Evolutionary conservation across 2,888 invertebrate species (phyloP).

Genomic region (Rhingia campestris): DNA sequence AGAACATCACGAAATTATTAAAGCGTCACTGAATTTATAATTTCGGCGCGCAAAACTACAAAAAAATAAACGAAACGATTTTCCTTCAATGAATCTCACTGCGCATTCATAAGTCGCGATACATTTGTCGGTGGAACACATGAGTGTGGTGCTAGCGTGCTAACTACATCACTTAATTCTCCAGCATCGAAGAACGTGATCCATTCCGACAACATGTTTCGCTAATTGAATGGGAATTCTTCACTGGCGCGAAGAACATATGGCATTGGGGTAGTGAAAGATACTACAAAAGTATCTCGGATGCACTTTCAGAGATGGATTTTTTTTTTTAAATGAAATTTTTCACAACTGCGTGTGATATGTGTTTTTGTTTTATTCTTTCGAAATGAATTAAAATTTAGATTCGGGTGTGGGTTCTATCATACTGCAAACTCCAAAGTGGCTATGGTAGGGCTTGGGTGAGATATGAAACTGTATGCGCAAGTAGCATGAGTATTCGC

Average conservation of each 20-base stretch:
- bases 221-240: constrained; percentile 73
- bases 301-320: constrained; percentile 27
- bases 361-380: not conserved
- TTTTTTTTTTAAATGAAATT: constrained; percentile 2
- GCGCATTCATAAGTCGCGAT: constrained; percentile 46
- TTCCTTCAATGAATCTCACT: constrained; percentile 37
- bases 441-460: not conserved
- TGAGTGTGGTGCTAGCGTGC: constrained; percentile 39
- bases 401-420: constrained; percentile 31
- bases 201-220: constrained; percentile 66
- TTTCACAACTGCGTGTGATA: not conserved
- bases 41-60: not conserved
- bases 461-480: not conserved
- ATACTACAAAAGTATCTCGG: constrained; percentile 31
- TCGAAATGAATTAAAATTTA: constrained; percentile 60
- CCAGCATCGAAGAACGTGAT: constrained; percentile 67
- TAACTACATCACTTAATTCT: constrained; percentile 66
- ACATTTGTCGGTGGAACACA: constrained; percentile 41
- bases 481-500: constrained; percentile 13
- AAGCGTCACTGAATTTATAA: constrained; percentile 10
- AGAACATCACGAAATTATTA: not conserved
- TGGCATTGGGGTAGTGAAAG: constrained; percentile 22
- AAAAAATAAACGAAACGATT: constrained; percentile 4
- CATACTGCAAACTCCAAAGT: constrained; percentile 21
- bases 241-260: constrained; percentile 50